Evolutionary conservation across 2,888 invertebrate species (phyloP), one percentile per base, ranked within the genome.

Genomic region (Liodrosophila aerea): DNA sequence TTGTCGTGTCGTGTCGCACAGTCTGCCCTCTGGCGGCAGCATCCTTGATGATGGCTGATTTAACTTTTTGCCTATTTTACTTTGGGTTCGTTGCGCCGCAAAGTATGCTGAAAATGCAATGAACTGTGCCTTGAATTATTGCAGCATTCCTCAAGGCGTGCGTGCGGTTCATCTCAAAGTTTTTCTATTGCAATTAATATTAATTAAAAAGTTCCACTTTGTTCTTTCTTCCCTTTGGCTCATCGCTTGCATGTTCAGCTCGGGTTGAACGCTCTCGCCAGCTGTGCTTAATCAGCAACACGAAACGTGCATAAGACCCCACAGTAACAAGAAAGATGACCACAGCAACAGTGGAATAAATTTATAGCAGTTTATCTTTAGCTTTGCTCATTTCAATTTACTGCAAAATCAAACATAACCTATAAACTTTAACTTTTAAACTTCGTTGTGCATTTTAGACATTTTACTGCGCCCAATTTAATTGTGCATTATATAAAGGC

Each of bases 151-250:
- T 29, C 13, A 43, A 54, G 37, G 22, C 44, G 29, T 33, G 15
- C 15, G 13, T 59, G 29, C 41, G 18, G 30, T 37, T 51, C 41
- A 11, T 15, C 22, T 30, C 12, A 36, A 36, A 46, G 13, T 37
- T 45, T 37, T 16, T 27, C 16, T n/a, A 15, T 54, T 33, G 39
- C 43, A 64, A 81, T 77, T 73, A 61, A 72, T 65, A 59, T 69
- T 67, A 67, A 76, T 76, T 76, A 74, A 73, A 81, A 76, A 76
- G 64, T 75, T 76, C 45, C 58, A 47, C 30, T 16, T 40, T 50
- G 46, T 44, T 56, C 44, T 30, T 22, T 22, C 22, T 22, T 22
- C n/a, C n/a, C 2, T 22, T 22, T 22, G 22, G 5, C 22, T 22
- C 22, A 5, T 2, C 2, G 61, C 56, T 41, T n/a, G n/a, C n/a